Conservation (phyloP, 2,113 vertebrate species). For the Lepus americanus region DNA sequence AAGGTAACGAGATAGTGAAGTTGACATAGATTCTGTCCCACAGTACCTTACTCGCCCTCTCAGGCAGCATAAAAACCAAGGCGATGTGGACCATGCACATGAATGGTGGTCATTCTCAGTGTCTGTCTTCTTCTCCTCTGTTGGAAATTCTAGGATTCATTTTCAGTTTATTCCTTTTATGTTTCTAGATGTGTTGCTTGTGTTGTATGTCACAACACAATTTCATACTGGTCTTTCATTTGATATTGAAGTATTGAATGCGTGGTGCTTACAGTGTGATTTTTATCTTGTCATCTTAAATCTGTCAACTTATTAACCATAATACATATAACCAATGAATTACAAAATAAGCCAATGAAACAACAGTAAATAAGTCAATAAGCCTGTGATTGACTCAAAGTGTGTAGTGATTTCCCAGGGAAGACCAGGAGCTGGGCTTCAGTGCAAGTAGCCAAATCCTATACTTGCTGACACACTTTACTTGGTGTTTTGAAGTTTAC, state of each 20-base stretch:
- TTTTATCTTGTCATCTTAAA: background rate
- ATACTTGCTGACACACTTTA: background rate
- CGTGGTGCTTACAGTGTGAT: background rate
- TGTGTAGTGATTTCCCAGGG: background rate
- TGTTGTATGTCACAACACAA: background rate
- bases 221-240: background rate
- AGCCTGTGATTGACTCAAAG: background rate
- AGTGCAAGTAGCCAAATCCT: background rate
- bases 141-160: background rate
- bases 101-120: background rate
- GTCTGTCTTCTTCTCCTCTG: background rate
- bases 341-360: too few relatives aligned
- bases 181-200: background rate
- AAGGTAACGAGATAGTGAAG: background rate
- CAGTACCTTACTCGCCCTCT: too few relatives aligned
- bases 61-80: background rate
- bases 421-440: background rate
- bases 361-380: background rate
- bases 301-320: background rate
- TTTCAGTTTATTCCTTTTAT: constrained; percentile 4
- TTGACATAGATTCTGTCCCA: background rate
- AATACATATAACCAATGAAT: background rate
- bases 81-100: background rate
- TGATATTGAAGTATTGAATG: background rate
- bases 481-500: background rate